Evolutionary conservation across 2,888 invertebrate genomes (phyloP).

Genomic region (Ectemnius continuus): DNA sequence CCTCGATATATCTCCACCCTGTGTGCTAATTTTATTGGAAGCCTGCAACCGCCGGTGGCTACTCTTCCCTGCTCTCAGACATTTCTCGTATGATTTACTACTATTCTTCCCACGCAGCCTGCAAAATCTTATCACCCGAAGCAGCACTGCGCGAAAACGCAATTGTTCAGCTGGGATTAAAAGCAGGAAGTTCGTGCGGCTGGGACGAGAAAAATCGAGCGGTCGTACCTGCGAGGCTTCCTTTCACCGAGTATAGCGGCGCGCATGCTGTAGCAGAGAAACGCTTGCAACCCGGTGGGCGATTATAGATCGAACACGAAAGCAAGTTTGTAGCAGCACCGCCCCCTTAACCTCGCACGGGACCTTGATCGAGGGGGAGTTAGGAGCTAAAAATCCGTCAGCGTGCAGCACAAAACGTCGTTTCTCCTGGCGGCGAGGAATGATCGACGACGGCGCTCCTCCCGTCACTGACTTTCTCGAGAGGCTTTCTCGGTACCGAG

Average conservation of each 20-base stretch:
- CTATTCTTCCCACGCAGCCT: too few relatives aligned
- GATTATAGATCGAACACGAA: slow-evolving; percentile 20
- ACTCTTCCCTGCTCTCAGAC: too few relatives aligned
- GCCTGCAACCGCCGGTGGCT: too few relatives aligned
- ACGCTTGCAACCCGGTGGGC: background rate
- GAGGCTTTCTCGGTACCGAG: slow-evolving; percentile 42
- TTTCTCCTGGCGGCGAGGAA: background rate
- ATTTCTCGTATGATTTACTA: too few relatives aligned
- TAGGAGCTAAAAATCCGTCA: slow-evolving; percentile 7
- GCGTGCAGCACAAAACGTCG: background rate
- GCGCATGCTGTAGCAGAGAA: slow-evolving; percentile 12
- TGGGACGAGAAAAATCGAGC: slow-evolving; percentile 4
- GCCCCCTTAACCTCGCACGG: slow-evolving; percentile 2
- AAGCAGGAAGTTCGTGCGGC: slow-evolving; percentile 47
- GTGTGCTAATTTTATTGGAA: too few relatives aligned
- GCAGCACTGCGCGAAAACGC: slow-evolving; percentile 39
- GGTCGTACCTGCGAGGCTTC: background rate
- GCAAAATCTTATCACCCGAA: background rate
- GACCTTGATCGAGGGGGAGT: background rate
- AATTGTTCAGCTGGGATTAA: slow-evolving; percentile 50
- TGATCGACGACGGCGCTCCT: slow-evolving; percentile 20
- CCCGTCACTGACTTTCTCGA: slow-evolving; percentile 43
- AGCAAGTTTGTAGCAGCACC: background rate
- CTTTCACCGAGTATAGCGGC: background rate
- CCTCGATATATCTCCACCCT: too few relatives aligned